A percentile compares a stretch with the other conserved stretches of the same genome.
phyloP scores from a whole-genome alignment of 1,140 invertebrate species.

The Drosophila baimaii region DNA sequence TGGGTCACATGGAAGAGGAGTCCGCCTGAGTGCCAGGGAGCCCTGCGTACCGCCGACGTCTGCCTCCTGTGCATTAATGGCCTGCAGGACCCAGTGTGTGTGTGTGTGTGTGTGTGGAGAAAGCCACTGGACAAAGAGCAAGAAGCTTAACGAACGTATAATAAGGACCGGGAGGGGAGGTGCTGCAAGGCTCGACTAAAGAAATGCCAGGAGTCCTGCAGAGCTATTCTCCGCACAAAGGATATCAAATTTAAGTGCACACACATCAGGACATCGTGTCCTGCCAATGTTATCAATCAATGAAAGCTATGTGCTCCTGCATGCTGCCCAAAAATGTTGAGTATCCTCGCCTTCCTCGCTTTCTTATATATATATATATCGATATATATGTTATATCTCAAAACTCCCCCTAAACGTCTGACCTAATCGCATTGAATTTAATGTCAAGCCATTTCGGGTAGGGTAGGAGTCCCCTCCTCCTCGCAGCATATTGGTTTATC shows the following conservation, averaged over 20 bases:
- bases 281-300: constrained; percentile 39
- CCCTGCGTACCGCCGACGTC: constrained; percentile 5
- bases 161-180: constrained; percentile 49
- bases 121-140: constrained; percentile 45
- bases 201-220: constrained; percentile 35
- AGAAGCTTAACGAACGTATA: constrained; percentile 61
- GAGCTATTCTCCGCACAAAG: constrained; percentile 57
- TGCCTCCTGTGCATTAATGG: constrained; percentile 68
- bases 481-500: constrained; percentile 42
- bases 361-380: background rate
- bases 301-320: constrained; percentile 15
- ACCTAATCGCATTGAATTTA: constrained; percentile 81
- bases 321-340: constrained; percentile 5
- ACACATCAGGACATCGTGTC: constrained; percentile 34
- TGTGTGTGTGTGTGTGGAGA: background rate
- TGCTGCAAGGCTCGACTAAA: constrained; percentile 18
- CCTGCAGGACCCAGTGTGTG: constrained; percentile 32
- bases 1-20: constrained; percentile 64
- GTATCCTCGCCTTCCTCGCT: background rate
- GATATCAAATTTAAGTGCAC: constrained; percentile 81
- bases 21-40: constrained; percentile 22
- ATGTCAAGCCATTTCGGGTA: constrained; percentile 70
- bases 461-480: constrained; percentile 9
- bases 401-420: constrained; percentile 22
- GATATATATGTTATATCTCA: background rate